Evolutionary conservation across 2,113 vertebrate species (phyloP).

Genomic region (Mustela nigripes): DNA sequence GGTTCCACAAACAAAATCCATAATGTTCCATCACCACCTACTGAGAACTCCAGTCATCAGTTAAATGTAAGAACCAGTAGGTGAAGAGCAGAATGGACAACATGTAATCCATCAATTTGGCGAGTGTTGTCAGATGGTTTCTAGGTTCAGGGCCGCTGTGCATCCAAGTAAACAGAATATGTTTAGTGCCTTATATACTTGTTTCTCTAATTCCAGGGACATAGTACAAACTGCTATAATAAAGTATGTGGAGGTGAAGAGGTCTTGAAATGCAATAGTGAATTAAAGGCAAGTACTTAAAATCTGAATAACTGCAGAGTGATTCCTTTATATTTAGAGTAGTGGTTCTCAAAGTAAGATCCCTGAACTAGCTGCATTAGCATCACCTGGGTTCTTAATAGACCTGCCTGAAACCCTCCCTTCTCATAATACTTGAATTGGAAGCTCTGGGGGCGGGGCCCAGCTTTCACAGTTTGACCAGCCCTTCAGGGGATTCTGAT

Average conservation of each 20-base stretch:
- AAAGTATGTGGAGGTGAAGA: not conserved
- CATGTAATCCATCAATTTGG: constrained; percentile 53
- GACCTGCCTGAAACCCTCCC: not conserved
- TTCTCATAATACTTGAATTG: not conserved
- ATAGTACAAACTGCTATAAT: not conserved
- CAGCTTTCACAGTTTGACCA: not conserved
- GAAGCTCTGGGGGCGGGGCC: not conserved
- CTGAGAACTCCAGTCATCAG: constrained; percentile 64
- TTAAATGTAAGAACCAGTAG: constrained; percentile 69
- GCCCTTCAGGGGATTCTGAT: not conserved
- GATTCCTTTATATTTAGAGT: not conserved
- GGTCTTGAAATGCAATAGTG: not conserved
- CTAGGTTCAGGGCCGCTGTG: constrained; percentile 29
- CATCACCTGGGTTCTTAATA: not conserved
- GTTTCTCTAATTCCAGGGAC: not conserved
- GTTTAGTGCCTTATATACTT: not conserved
- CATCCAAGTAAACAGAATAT: constrained; percentile 8
- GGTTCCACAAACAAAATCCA: constrained; percentile 58
- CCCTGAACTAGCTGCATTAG: not conserved
- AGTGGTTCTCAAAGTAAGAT: not conserved
- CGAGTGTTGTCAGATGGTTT: constrained; percentile 49
- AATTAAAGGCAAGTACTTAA: not conserved
- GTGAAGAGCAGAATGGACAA: not conserved
- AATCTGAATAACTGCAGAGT: not conserved
- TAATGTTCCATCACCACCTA: constrained; percentile 53